Base-by-base conservation (phyloP, 2,888 invertebrate species). In the Euclidia mi region DNA sequence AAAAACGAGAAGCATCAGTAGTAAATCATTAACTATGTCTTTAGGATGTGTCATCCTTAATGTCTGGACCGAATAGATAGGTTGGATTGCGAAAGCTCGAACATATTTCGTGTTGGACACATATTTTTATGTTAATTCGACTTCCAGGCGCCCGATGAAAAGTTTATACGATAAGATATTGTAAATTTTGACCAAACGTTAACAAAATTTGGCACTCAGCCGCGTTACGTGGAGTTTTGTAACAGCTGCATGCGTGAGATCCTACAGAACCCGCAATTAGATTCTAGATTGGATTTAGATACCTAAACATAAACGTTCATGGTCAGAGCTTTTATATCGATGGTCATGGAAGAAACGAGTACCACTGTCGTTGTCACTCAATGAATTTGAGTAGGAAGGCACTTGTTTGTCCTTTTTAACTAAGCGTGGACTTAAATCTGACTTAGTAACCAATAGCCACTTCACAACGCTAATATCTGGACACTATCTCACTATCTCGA, bases 1-100 rank as follows among this genome's bases (percentile, higher is more conserved):
- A 80, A 76, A 72, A 71, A 73, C 40, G 31, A 67, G 53, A 10
- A 70, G 70, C 66, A 69, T 64, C 67, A 63, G 79, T 84, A 80
- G 81, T 88, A 88, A 87, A 89, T 88, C 85, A 89, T 84, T 84
- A 82, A 84, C 79, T 83, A 84, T 85, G 81, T 84, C 81, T 86
- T 79, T 81, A 79, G 78, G 76, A 79, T 80, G 79, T 83, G 82
- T 81, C 81, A 81, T 71, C 64, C 67, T 65, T 75, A 78, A 77
- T 78, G 79, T 79, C 78, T 82, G 70, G 76, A 62, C 42, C 65
- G 78, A 73, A 76, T 75, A 79, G 79, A 76, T 79, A 75, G 71
- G 68, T 72, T 53, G 56, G 78, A 82, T 85, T 84, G 82, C 78
- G 75, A 79, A 82, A 82, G 76, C 67, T 64, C 62, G 56, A 71